Conservation (phyloP, 2,888 invertebrate genomes). For the Machimus rusticus region DNA sequence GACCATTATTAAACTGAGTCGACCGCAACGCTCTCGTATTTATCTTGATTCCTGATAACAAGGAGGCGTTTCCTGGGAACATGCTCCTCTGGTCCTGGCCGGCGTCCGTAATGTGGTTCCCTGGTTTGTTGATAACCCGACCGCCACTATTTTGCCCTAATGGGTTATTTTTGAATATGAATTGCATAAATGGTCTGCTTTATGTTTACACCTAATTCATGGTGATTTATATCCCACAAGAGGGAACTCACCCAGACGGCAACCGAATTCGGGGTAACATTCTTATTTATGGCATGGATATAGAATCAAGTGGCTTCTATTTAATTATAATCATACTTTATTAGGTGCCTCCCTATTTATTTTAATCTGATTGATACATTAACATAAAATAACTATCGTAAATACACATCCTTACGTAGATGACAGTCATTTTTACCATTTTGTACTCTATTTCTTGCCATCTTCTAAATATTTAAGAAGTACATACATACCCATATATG, state of each 20-base stretch:
- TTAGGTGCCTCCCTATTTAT: too few species aligned
- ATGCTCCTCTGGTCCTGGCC: neutral
- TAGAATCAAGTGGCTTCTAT: neutral
- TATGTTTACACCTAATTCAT: conserved; percentile 41
- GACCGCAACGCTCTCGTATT: conserved; percentile 13
- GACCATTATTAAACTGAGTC: conserved; percentile 23
- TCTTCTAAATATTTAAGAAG: too few species aligned
- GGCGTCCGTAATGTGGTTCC: conserved; percentile 5
- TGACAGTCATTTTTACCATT: too few species aligned
- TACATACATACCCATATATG: too few species aligned
- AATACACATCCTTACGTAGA: too few species aligned
- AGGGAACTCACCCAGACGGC: neutral
- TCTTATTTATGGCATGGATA: neutral
- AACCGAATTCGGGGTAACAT: neutral
- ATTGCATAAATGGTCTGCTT: conserved; percentile 30
- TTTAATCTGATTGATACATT: too few species aligned
- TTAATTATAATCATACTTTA: neutral
- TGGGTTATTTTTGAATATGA: conserved; percentile 35
- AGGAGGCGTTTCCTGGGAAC: conserved; percentile 37
- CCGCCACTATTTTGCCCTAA: conserved; percentile 26
- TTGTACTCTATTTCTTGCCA: too few species aligned
- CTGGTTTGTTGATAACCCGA: conserved; percentile 24
- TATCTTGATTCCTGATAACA: conserved; percentile 41
- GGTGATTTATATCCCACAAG: conserved; percentile 18
- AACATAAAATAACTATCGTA: too few species aligned